Percentiles rank a stretch among this genome's conserved stretches.
These are phyloP conservation scores for Parus major DNA, from an alignment of 2,113 vertebrate genomes.

Conservation along the genomic window DNA sequence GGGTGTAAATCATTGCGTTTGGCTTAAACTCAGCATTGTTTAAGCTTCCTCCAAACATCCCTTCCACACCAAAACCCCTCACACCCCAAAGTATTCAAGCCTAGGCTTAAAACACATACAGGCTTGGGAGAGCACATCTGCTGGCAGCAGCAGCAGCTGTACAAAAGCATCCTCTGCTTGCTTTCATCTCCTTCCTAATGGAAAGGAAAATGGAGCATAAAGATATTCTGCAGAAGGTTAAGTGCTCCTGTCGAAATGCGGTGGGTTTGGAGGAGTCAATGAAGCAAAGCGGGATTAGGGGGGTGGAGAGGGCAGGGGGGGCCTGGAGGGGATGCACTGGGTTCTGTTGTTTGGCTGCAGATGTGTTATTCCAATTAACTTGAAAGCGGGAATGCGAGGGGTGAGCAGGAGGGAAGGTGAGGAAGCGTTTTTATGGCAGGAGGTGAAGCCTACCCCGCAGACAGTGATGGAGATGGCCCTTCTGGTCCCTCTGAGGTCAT, in stretches of 20 bases:
- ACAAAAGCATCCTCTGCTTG: conserved; percentile 56
- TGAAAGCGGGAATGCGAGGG: neutral
- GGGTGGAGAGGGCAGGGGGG: neutral
- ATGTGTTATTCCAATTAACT: conserved; percentile 52
- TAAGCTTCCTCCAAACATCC: neutral
- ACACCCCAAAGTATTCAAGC: neutral
- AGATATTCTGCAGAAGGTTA: conserved; percentile 73
- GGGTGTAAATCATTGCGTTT: neutral
- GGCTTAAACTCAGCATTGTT: neutral
- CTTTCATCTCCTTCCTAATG: conserved; percentile 68
- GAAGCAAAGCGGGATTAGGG: neutral
- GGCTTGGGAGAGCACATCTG: neutral
- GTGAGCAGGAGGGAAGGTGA: neutral
- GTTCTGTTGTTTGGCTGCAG: conserved; percentile 22
- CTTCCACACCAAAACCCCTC: neutral
- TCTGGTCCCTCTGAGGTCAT: conserved; percentile 17
- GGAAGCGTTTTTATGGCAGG: conserved; percentile 33
- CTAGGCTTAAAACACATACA: neutral
- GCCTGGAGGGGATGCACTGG: neutral
- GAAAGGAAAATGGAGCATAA: conserved; percentile 78
- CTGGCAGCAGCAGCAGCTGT: conserved; percentile 22
- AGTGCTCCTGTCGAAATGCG: conserved; percentile 58
- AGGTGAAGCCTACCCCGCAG: neutral
- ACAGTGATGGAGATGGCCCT: conserved; percentile 7
- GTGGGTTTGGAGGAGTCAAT: conserved; percentile 27